phyloP scores from a whole-genome alignment of 2,888 invertebrate species.

The Stenichneumon culpator region DNA sequence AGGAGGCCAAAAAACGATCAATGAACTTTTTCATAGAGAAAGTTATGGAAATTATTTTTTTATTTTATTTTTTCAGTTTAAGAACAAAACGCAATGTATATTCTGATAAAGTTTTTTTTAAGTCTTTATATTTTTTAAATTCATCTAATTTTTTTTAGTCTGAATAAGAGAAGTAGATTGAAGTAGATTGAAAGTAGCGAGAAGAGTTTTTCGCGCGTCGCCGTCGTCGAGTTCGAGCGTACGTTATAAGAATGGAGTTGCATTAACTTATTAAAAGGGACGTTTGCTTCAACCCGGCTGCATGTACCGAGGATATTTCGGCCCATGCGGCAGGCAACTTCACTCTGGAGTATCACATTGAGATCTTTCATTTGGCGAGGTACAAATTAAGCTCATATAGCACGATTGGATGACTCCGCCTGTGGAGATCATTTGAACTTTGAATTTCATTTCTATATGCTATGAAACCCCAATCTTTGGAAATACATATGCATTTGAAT shows the following conservation, averaged over 20 bases:
- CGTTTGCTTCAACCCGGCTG: neutral
- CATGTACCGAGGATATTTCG: neutral
- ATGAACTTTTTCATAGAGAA: too few relatives aligned
- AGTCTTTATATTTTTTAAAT: too few relatives aligned
- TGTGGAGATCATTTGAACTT: neutral
- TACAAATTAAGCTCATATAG: neutral
- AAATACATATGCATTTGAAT: too few relatives aligned
- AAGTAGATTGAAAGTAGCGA: neutral
- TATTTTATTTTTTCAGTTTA: too few relatives aligned
- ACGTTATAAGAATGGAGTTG: neutral
- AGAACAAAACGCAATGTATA: too few relatives aligned
- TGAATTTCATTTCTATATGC: too few relatives aligned
- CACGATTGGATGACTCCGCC: neutral
- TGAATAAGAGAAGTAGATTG: too few relatives aligned
- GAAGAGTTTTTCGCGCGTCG: neutral
- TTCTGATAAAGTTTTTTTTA: neutral
- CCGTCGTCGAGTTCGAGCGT: neutral
- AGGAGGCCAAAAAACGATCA: too few relatives aligned
- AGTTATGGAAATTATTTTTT: too few relatives aligned
- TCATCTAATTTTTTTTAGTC: too few relatives aligned
- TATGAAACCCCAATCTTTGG: too few relatives aligned
- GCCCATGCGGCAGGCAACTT: neutral
- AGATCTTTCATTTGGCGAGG: neutral
- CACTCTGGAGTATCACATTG: neutral
- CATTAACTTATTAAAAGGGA: neutral